These are phyloP conservation scores for Cassiopea xamachana DNA, from an alignment of 30 jellyfish, hydroid and myxozoan genomes.

Conservation along the genomic window DNA sequence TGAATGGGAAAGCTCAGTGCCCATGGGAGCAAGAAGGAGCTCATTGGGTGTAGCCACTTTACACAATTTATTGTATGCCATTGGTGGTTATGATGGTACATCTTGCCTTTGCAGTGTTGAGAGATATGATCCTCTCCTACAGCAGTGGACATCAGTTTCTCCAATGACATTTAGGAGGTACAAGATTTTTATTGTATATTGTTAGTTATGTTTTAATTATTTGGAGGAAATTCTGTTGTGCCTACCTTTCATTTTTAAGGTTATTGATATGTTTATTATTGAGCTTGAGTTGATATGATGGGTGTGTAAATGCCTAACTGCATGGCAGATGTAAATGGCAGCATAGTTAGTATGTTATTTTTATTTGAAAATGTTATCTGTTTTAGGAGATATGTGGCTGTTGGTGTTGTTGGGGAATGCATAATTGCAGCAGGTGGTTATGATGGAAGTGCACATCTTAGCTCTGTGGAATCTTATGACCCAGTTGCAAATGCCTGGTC, in stretches of 20 bases:
- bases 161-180: constrained; percentile 88
- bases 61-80: constrained; percentile 89
- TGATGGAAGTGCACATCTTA: constrained; percentile 89
- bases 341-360: too few species aligned
- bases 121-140: constrained; percentile 90
- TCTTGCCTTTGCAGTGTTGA: constrained; percentile 95
- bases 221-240: neutral
- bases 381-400: constrained; percentile 92
- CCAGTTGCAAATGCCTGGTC: constrained; percentile 95
- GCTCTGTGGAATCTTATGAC: constrained; percentile 87
- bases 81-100: constrained; percentile 98
- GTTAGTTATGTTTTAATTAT: neutral
- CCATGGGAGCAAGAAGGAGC: constrained; percentile 95
- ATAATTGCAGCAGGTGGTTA: constrained; percentile 94
- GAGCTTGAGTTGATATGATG: too few species aligned
- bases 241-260: neutral
- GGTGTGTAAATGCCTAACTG: too few species aligned
- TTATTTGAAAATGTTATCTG: too few species aligned
- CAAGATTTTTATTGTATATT: neutral
- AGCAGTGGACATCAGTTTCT: constrained; percentile 96
- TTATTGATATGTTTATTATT: too few species aligned
- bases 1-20: constrained; percentile 73
- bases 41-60: constrained; percentile 91
- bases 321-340: too few species aligned
- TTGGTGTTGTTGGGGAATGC: constrained; percentile 84